Conservation (phyloP, 2,888 invertebrate species). For the Himalopsyche kuldschensis region DNA sequence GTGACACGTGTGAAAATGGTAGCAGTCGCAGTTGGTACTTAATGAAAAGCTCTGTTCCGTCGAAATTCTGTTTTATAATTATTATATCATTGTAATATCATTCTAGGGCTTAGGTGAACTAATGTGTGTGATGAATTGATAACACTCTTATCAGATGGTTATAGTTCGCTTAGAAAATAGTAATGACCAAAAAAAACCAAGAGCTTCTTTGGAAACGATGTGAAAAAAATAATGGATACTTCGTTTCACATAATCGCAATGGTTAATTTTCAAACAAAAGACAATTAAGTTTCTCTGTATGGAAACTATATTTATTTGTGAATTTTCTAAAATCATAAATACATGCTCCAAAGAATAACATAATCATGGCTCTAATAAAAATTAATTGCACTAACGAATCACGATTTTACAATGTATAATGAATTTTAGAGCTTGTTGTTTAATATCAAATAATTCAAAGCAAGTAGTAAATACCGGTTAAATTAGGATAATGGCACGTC, state of each 20-base stretch:
- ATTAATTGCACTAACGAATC: neutral
- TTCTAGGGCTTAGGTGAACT: too few relatives aligned
- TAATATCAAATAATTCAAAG: too few relatives aligned
- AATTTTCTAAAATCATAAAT: neutral
- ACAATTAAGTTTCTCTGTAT: conserved; percentile 22
- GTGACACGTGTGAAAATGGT: too few relatives aligned
- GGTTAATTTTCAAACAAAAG: conserved; percentile 15
- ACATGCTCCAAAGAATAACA: neutral
- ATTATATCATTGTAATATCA: too few relatives aligned
- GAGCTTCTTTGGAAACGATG: conserved; percentile 16
- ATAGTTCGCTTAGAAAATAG: too few relatives aligned
- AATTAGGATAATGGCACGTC: too few relatives aligned
- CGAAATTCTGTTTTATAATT: too few relatives aligned
- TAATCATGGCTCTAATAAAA: neutral
- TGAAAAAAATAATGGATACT: conserved; percentile 15
- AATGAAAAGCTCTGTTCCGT: too few relatives aligned
- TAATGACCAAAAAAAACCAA: conserved; percentile 7
- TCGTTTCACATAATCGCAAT: conserved; percentile 10
- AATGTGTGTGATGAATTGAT: too few relatives aligned
- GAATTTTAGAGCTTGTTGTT: neutral
- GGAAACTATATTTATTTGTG: neutral
- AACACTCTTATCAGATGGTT: too few relatives aligned
- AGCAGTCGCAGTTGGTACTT: too few relatives aligned
- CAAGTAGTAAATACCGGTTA: too few relatives aligned
- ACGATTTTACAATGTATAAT: neutral